Evolutionary conservation across 2,113 vertebrate species (phyloP).

Genomic region (Sylvilagus bachmani): DNA sequence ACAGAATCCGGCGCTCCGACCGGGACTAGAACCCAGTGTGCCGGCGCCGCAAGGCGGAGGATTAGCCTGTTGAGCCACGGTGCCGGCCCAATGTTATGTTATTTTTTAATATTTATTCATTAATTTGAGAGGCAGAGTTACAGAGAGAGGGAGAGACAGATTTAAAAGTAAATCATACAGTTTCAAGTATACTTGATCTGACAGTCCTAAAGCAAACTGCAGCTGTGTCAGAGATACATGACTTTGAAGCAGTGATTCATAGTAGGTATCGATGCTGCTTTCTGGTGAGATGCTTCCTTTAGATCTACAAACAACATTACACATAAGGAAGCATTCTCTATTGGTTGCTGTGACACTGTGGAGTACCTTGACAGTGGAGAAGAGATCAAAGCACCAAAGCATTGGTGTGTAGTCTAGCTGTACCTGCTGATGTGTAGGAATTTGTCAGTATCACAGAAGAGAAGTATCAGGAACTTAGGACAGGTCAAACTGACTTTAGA

Average conservation of each 20-base stretch:
- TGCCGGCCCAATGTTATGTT: too few species aligned
- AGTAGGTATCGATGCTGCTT: not conserved
- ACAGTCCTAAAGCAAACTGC: not conserved
- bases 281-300: not conserved
- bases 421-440: not conserved
- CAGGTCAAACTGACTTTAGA: not conserved
- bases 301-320: not conserved
- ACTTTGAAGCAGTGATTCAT: not conserved
- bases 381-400: not conserved
- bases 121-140: too few species aligned
- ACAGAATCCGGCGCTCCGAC: too few species aligned
- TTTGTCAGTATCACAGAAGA: conserved; percentile 14
- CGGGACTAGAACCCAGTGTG: too few species aligned
- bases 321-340: not conserved
- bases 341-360: not conserved
- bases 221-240: not conserved
- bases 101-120: too few species aligned
- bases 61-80: too few species aligned
- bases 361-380: not conserved
- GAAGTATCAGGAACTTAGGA: conserved; percentile 7
- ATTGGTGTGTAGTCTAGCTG: not conserved
- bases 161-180: not conserved
- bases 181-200: conserved; percentile 33
- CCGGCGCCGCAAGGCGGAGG: too few species aligned
- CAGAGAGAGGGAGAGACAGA: too few species aligned